Base-by-base conservation (phyloP, 2,888 invertebrate genomes). In the Drosophila anomalata region DNA sequence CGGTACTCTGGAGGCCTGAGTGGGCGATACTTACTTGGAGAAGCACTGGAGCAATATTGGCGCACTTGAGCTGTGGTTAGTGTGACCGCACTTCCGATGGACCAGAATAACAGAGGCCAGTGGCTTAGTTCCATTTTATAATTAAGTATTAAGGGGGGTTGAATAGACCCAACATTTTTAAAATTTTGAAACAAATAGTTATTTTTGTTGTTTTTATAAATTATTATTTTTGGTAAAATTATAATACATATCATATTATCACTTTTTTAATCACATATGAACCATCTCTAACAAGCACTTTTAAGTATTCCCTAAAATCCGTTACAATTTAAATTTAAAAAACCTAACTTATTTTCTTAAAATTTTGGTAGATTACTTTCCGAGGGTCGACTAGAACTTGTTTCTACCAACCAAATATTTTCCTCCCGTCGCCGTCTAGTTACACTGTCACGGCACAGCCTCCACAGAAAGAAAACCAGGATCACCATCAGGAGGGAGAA, bases 21-120 rank as follows among this genome's bases (percentile, higher is more conserved):
- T 3, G 31, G 6, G 6, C 20, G 36, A 29, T 74, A 87, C 89
- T 83, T 73, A 89, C 90, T 79, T 87, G 81, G 78, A 7, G 17
- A 20, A 42, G 41, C n/a, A n/a, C 41, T 42, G 41, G 41, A 90
- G 55, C 73, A 73, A 56, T 53, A 85, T 80, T 89, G 78, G 67
- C 36, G 51, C 26, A 6, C 12, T 29, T n/a, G 22, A 12, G 12
- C 22, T n/a, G 26, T 12, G n/a, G 8, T n/a, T 9, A 48, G 66
- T 62, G 50, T 66, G 61, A 41, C 20, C 65, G n/a, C 29, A 7
- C 2, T 24, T 1, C 3, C 65, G 48, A 65, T 50, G 8, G n/a
- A n/a, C n/a, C 47, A 31, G 4, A 12, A 12, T 42, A 20, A 6
- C n/a, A 17, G n/a, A n/a, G 36, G 7, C 11, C 44, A 44, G 29